These are phyloP conservation scores for Papilio gigon DNA, from an alignment of 2,888 invertebrate genomes.

Conservation along the genomic window DNA sequence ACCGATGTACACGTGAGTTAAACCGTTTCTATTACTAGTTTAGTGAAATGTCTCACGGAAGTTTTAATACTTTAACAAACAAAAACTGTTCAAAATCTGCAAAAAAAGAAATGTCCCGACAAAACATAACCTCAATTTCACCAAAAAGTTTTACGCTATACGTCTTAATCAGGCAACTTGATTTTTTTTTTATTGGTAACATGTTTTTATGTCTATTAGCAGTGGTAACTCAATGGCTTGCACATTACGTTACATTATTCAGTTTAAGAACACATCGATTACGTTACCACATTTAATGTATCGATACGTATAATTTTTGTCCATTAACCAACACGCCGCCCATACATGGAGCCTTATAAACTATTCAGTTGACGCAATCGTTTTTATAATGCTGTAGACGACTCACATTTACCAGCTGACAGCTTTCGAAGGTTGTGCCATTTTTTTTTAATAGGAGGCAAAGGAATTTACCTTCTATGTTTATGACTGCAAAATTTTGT, in stretches of 20 bases:
- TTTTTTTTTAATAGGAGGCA: neutral
- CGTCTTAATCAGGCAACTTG: no score
- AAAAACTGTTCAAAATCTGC: no score
- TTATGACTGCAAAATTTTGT: no score
- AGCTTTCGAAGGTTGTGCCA: neutral
- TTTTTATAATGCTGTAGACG: constrained; percentile 24
- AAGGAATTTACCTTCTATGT: neutral
- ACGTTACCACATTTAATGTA: constrained; percentile 16
- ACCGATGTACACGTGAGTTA: no score
- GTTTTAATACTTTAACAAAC: no score
- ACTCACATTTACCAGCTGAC: constrained; percentile 5
- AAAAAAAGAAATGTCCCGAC: no score
- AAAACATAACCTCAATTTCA: no score
- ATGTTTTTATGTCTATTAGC: neutral
- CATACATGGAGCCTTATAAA: constrained; percentile 9
- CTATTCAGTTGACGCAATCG: constrained; percentile 20
- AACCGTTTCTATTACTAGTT: no score
- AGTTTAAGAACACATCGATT: constrained; percentile 20
- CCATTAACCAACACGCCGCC: constrained; percentile 25
- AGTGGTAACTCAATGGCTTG: neutral
- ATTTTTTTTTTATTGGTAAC: no score
- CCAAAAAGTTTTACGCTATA: no score
- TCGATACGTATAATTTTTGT: constrained; percentile 28
- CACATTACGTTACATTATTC: neutral
- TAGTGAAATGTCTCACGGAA: no score